phyloP scores from a whole-genome alignment of 2,888 invertebrate genomes.

The Ametastegia equiseti region DNA sequence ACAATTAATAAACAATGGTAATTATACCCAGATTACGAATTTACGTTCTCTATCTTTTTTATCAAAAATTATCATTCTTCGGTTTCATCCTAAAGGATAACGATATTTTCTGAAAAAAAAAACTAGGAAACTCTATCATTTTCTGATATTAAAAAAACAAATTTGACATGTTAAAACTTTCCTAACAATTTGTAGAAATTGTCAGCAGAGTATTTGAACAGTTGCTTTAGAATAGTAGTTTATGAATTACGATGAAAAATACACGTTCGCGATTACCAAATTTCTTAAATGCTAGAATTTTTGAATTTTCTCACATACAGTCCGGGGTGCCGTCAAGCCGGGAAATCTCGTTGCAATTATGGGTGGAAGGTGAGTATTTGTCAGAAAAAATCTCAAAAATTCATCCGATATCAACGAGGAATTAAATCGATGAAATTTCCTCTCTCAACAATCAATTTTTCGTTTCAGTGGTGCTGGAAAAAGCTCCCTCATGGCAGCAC shows the following conservation, averaged over 20 bases:
- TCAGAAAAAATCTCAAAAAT: neutral
- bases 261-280: neutral
- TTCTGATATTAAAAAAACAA: no score
- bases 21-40: no score
- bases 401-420: constrained; percentile 34
- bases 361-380: constrained; percentile 85
- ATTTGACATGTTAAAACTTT: no score
- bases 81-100: no score
- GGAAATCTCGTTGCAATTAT: constrained; percentile 90
- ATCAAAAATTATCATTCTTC: no score
- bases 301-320: constrained; percentile 74
- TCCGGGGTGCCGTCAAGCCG: constrained; percentile 88
- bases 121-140: no score
- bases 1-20: constrained; percentile 88
- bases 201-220: no score
- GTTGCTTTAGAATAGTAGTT: no score
- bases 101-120: no score
- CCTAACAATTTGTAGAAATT: no score
- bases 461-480: constrained; percentile 90
- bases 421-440: neutral
- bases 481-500: constrained; percentile 90
- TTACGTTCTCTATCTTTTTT: no score
- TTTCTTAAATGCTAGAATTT: neutral
- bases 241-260: no score
- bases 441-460: constrained; percentile 31